A percentile compares a stretch with the other conserved stretches of the same genome.
These are phyloP conservation scores for human (Homo sapiens) DNA, from an alignment of 2,113 vertebrate species.

Conservation along the genomic window GRCh38 chr12:16359001-16359500, in stretches of 20 bases:
- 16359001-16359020: background rate
- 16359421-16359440: background rate
- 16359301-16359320: background rate
- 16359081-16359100: background rate
- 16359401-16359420: background rate
- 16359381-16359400: background rate
- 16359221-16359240: no score
- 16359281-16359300: background rate
- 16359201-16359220: background rate
- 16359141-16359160: background rate
- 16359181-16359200: background rate
- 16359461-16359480: background rate
- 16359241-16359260: background rate
- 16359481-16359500: background rate
- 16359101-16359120: background rate
- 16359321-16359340: background rate
- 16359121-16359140: background rate
- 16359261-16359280: background rate
- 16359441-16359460: background rate
- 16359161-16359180: fast-evolving
- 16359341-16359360: background rate
- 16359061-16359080: background rate
- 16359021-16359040: background rate
- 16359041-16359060: background rate
- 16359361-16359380: background rate